Base-by-base conservation (phyloP, 2,888 invertebrate genomes). In the Alloplasta piceator region DNA sequence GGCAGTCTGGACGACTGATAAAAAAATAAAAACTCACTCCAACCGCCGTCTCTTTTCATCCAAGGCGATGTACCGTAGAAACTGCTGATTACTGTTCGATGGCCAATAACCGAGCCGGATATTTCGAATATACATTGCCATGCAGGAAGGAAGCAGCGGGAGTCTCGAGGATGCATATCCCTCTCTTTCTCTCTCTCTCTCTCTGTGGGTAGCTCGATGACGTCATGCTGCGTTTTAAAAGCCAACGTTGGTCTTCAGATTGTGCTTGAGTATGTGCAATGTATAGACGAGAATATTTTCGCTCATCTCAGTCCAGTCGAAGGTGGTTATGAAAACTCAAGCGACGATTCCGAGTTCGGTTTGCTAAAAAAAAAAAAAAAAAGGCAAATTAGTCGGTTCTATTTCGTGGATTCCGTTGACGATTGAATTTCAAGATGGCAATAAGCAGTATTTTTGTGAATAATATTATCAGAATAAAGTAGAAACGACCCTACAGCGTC, bases 131-230 rank as follows among this genome's bases (percentile, higher is more conserved):
- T 26, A 26, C 26, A 26, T 26, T 26, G 56, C 36, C 7, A 16
- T 60, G 70, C 79, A 80, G 75, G 80, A 80, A 80, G 80, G 80
- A 80, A 80, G 64, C 71, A 66, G 68, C 68, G 56, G 64, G 71
- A 71, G 71, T 43, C 60, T 55, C 71, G 75, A 60, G 79, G 79
- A 75, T 80, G 70, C 79, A 74, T 68, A 43, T 36, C 74, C 1
- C 26, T 26, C 26, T 43, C 10, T 43, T 43, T 43, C 1, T 43
- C 12, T 67, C 61, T 74, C 63, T 43, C 1, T 43, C 12, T 67
- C 61, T 74, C 63, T 56, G 52, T 10, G 43, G 50, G 64, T 43
- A 39, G 10, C 43, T 12, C 66, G 80, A 67, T 80, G 80, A 80
- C 80, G 80, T 55, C 71, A 80, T 67, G 38, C 38, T 50, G 38